Evolutionary conservation across 2,797 vertebrate genomes (phyloP).

Genomic region (Setipinna tenuifilis): DNA sequence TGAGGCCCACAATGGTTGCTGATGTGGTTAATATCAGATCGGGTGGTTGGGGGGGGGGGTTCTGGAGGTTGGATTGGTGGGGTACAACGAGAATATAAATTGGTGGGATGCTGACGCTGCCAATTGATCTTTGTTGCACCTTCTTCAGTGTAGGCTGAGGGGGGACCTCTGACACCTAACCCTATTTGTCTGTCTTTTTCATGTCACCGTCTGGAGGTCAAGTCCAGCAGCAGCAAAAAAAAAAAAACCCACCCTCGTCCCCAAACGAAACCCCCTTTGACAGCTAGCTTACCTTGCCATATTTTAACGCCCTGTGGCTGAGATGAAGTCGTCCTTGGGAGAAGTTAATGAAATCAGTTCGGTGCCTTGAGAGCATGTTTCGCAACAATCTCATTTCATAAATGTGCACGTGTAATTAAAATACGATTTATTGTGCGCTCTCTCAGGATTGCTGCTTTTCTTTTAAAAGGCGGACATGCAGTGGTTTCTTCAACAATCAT

Average conservation of each 20-base stretch:
- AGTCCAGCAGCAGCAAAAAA: constrained; percentile 22
- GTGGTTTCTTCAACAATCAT: not conserved
- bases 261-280: not conserved
- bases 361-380: constrained; percentile 25
- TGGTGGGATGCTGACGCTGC: not conserved
- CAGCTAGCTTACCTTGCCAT: constrained; percentile 23
- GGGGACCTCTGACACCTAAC: constrained; percentile 42
- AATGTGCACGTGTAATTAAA: not conserved
- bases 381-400: constrained; percentile 28
- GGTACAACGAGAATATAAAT: not conserved
- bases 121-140: constrained; percentile 34
- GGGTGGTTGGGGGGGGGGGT: not conserved
- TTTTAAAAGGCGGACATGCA: not conserved
- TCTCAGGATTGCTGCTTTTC: not conserved
- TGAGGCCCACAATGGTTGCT: not conserved
- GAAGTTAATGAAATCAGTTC: constrained; percentile 45
- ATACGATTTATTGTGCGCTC: not conserved
- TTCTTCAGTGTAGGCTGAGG: not conserved
- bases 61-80: not conserved
- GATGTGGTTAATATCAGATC: not conserved
- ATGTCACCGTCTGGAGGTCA: constrained; percentile 27
- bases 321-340: constrained; percentile 45
- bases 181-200: constrained; percentile 33
- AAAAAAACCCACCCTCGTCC: not conserved
- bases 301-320: not conserved